Conservation (phyloP, 2,888 invertebrate genomes). For the Poecilobothrus nobilitatus region DNA sequence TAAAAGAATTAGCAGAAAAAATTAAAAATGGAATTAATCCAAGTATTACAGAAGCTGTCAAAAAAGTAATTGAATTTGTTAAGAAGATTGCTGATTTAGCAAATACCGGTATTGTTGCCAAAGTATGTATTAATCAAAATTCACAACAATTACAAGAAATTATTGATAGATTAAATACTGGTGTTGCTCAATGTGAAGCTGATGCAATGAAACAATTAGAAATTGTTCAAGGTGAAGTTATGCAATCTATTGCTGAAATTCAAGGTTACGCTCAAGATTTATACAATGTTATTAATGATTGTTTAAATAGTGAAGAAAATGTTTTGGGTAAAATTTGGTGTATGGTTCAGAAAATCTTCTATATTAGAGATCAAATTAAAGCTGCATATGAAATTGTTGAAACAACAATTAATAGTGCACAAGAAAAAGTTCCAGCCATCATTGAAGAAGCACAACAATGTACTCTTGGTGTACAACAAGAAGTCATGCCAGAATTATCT, state of each 20-base stretch:
- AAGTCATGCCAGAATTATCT: background rate
- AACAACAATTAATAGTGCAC: background rate
- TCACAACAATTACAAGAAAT: background rate
- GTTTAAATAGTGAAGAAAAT: slow-evolving; percentile 11
- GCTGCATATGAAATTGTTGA: background rate
- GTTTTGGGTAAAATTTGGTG: slow-evolving; percentile 5
- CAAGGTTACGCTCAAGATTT: slow-evolving; percentile 12
- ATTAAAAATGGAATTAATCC: background rate
- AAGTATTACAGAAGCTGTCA: background rate
- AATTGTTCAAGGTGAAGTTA: background rate
- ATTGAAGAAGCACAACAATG: background rate
- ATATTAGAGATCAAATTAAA: slow-evolving; percentile 6
- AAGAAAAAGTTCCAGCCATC: background rate
- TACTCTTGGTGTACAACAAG: background rate
- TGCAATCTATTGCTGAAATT: slow-evolving; percentile 9
- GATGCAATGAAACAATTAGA: background rate
- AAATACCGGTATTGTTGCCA: background rate
- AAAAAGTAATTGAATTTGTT: background rate
- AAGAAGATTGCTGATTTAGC: slow-evolving; percentile 2
- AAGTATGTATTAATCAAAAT: background rate
- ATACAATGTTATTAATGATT: slow-evolving; percentile 9
- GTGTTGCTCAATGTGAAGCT: background rate
- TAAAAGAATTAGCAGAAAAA: background rate
- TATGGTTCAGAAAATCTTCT: slow-evolving; percentile 5
- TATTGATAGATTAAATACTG: background rate